These are phyloP conservation scores for Cheumatopsyche charites DNA, from an alignment of 1,140 invertebrate genomes.

Conservation along the genomic window DNA sequence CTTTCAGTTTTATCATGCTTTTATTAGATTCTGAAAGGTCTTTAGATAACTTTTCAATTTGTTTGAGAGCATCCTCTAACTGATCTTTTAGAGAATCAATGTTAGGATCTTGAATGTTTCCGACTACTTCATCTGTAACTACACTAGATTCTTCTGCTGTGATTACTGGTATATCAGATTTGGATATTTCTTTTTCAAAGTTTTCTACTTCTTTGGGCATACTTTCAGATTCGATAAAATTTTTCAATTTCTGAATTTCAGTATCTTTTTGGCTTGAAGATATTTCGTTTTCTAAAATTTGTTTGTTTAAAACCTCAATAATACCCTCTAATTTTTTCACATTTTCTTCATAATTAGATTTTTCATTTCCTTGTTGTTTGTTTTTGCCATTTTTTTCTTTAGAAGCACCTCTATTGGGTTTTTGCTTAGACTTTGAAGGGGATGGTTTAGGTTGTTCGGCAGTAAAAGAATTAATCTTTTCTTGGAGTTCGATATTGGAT, in stretches of 20 bases:
- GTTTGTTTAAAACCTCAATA: conserved; percentile 59
- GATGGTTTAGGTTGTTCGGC: background rate
- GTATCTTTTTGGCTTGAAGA: conserved; percentile 53
- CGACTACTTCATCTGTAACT: background rate
- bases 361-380: conserved; percentile 22
- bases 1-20: conserved; percentile 84
- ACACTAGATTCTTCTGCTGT: background rate
- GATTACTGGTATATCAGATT: background rate
- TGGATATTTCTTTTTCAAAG: no score
- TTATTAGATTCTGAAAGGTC: conserved; percentile 79
- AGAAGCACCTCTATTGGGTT: background rate
- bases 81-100: conserved; percentile 31
- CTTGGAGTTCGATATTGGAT: conserved; percentile 63
- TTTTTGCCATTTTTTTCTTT: conserved; percentile 17
- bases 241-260: conserved; percentile 47
- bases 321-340: conserved; percentile 53
- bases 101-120: conserved; percentile 1
- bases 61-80: conserved; percentile 55
- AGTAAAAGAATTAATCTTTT: conserved; percentile 53
- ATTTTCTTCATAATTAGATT: conserved; percentile 35
- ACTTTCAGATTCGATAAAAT: conserved; percentile 16
- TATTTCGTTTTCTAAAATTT: conserved; percentile 59
- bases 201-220: no score
- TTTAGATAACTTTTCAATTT: conserved; percentile 67
- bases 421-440: conserved; percentile 26